Conservation (phyloP, 1,140 invertebrate genomes). For the Pseudomyrmex flavicornis region DNA sequence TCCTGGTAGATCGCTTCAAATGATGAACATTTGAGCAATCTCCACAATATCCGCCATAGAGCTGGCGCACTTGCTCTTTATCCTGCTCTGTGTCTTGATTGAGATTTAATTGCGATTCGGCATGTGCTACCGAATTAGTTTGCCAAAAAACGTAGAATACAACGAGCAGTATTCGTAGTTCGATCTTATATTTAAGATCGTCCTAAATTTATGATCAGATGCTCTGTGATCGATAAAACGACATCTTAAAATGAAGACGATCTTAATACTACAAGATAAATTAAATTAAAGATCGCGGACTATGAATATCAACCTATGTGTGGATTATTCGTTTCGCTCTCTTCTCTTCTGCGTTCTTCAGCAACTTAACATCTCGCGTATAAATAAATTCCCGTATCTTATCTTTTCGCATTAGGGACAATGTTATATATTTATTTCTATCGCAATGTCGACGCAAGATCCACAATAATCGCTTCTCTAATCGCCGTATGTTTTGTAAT, state of each 20-base stretch:
- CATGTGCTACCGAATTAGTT: slow-evolving; percentile 3
- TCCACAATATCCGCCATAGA: slow-evolving; percentile 74
- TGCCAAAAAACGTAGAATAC: neutral
- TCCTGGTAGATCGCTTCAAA: slow-evolving; percentile 78
- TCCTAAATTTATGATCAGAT: no score
- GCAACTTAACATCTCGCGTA: neutral
- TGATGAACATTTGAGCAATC: slow-evolving; percentile 80
- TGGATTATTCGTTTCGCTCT: neutral
- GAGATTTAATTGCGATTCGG: slow-evolving; percentile 70
- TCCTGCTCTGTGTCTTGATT: slow-evolving; percentile 66
- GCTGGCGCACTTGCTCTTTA: slow-evolving; percentile 63
- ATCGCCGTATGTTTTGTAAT: neutral
- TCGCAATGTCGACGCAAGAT: neutral
- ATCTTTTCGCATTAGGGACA: neutral
- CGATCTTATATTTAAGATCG: no score
- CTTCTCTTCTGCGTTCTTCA: slow-evolving; percentile 1
- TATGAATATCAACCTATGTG: neutral
- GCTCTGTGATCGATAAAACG: no score
- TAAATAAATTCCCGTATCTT: neutral
- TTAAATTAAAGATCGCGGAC: no score
- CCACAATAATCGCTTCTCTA: slow-evolving; percentile 9
- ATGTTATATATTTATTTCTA: neutral
- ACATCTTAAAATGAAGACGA: no score
- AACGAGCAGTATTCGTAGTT: neutral
- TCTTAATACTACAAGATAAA: no score